A percentile compares a stretch with the other conserved stretches of the same genome.
Conservation (phyloP, 2,797 vertebrate species). For the Otus scops region DNA sequence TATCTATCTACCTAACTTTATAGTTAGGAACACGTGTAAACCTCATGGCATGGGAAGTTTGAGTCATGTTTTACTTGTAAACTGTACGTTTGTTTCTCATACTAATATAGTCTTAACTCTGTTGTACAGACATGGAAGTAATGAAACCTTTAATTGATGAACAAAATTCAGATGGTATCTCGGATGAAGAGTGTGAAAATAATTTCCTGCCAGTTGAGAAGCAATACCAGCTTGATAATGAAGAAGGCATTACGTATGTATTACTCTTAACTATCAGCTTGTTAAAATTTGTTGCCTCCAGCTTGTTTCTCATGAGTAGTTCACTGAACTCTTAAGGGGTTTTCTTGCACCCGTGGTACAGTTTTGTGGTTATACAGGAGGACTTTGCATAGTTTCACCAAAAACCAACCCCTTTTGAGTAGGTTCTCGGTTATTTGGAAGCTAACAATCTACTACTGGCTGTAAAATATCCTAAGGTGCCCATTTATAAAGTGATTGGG, state of each 20-base stretch:
- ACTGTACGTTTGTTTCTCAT: background rate
- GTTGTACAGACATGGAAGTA: conserved; percentile 83
- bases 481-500: background rate
- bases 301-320: background rate
- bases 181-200: conserved; percentile 77
- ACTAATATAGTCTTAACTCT: background rate
- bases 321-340: background rate
- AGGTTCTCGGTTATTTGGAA: background rate
- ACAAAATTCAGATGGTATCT: conserved; percentile 73
- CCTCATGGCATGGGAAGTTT: background rate
- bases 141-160: conserved; percentile 86
- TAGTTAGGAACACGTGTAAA: background rate
- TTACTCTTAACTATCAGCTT: background rate
- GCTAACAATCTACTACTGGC: background rate
- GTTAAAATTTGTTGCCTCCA: background rate
- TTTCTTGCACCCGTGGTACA: background rate
- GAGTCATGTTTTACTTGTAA: background rate
- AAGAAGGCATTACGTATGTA: conserved; percentile 83
- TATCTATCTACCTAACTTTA: background rate
- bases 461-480: background rate
- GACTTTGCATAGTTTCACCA: background rate
- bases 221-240: conserved; percentile 69
- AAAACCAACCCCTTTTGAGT: background rate
- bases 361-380: background rate
- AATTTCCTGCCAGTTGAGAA: conserved; percentile 71